A percentile compares a stretch with the other conserved stretches of the same genome.
These are phyloP conservation scores for Steinernema hermaphroditum DNA, from an alignment of 2,888 invertebrate species.

Conservation along the genomic window DNA sequence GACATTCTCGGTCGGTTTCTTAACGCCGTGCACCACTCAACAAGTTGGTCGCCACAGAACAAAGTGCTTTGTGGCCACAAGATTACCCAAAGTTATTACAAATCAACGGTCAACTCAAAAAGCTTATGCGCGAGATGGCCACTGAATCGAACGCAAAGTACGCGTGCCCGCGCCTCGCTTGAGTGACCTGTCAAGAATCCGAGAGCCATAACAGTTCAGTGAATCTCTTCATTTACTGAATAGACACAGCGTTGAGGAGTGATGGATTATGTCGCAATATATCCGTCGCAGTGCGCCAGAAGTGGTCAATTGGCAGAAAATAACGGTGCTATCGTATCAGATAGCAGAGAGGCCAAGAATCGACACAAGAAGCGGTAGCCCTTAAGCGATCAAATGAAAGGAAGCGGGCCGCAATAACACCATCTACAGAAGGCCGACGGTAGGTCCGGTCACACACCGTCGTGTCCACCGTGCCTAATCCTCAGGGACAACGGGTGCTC, in stretches of 20 bases:
- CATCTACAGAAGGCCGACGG: not conserved
- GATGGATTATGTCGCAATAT: slow-evolving; percentile 31
- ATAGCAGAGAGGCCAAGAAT: not conserved
- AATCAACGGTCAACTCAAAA: too few relatives aligned
- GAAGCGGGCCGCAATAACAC: too few relatives aligned
- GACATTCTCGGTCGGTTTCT: not conserved
- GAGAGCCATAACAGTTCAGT: slow-evolving; percentile 28
- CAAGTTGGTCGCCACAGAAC: not conserved
- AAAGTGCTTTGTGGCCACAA: slow-evolving; percentile 14
- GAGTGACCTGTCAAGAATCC: slow-evolving; percentile 20
- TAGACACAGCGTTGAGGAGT: slow-evolving; percentile 7
- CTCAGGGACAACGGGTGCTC: slow-evolving; percentile 30
- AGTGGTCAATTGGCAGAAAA: slow-evolving; percentile 18
- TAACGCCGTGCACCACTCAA: not conserved
- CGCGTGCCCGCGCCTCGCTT: not conserved
- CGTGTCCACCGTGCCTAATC: slow-evolving; percentile 22
- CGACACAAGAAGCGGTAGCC: too few relatives aligned
- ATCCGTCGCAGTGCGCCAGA: slow-evolving; percentile 19
- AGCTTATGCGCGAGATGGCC: too few relatives aligned
- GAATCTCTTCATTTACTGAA: not conserved
- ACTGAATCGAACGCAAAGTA: too few relatives aligned
- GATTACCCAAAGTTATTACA: too few relatives aligned
- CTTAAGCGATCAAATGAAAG: too few relatives aligned
- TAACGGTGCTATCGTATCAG: not conserved
- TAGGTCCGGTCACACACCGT: not conserved